These are phyloP conservation scores for Hystrix brachyura DNA, from an alignment of 2,113 vertebrate species.

Conservation along the genomic window DNA sequence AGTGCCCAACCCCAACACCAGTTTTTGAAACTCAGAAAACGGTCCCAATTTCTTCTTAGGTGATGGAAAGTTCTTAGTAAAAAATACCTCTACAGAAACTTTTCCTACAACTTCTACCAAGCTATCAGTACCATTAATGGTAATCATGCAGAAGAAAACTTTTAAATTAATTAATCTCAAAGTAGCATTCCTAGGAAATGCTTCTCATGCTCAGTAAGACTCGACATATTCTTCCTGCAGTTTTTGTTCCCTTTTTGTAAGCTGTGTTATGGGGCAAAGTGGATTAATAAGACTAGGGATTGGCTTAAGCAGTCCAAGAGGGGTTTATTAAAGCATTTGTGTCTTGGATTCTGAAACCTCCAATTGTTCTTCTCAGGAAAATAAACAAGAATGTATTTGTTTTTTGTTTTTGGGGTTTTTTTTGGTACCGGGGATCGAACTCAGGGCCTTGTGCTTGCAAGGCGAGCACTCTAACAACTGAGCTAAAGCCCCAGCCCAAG, in stretches of 20 bases:
- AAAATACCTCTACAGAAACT: neutral
- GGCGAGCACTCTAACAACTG: too few species aligned
- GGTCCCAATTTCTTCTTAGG: neutral
- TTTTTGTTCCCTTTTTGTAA: neutral
- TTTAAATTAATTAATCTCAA: neutral
- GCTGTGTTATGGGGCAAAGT: neutral
- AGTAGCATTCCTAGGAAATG: neutral
- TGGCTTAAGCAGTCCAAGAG: neutral
- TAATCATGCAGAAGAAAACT: neutral
- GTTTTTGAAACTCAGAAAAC: neutral
- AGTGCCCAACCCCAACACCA: neutral
- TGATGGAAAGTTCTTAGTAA: neutral
- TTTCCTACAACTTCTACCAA: neutral
- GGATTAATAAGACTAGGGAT: neutral
- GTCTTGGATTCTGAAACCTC: neutral
- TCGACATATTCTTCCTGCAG: neutral
- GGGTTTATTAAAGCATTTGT: neutral
- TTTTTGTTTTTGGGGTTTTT: too few species aligned
- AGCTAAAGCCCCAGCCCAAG: too few species aligned
- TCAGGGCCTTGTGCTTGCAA: too few species aligned
- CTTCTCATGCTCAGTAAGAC: neutral
- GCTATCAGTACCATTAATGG: neutral
- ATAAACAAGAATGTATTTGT: neutral
- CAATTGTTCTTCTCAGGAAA: neutral
- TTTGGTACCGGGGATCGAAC: too few species aligned